A percentile compares a stretch with the other conserved stretches of the same genome.
Evolutionary conservation across 2,113 vertebrate species (phyloP).

Genomic region (Nematolebias whitei): DNA sequence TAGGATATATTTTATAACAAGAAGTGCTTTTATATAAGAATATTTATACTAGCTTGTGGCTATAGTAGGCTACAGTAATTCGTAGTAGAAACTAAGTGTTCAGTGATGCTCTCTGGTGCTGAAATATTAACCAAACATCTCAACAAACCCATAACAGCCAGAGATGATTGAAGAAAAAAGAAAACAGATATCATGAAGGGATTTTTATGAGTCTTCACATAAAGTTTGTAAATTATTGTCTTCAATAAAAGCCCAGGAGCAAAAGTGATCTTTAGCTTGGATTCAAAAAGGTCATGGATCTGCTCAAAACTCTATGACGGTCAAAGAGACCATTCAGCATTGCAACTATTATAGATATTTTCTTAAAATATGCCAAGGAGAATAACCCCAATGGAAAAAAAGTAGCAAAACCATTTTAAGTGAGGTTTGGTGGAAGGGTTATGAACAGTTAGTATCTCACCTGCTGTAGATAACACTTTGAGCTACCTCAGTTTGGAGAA

Average conservation of each 20-base stretch:
- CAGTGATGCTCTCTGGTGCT: constrained; percentile 67
- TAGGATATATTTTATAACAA: constrained; percentile 76
- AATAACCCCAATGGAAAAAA: too few relatives aligned
- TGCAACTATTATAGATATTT: constrained; percentile 8
- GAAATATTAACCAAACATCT: constrained; percentile 57
- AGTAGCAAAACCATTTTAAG: too few relatives aligned
- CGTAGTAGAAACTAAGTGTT: constrained; percentile 73
- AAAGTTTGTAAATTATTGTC: too few relatives aligned
- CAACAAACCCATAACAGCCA: constrained; percentile 31
- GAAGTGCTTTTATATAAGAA: constrained; percentile 83
- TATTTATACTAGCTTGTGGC: constrained; percentile 76
- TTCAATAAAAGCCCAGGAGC: too few relatives aligned
- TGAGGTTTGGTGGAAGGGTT: too few relatives aligned
- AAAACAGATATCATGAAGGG: neutral
- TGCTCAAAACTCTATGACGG: constrained; percentile 1
- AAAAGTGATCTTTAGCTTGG: too few relatives aligned
- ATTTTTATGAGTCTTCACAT: constrained; percentile 4
- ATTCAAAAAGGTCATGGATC: neutral
- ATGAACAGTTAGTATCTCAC: too few relatives aligned
- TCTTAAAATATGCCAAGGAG: too few relatives aligned
- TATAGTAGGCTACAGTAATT: constrained; percentile 76
- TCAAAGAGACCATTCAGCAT: constrained; percentile 9
- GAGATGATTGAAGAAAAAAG: constrained; percentile 18
- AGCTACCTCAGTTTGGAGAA: too few relatives aligned
- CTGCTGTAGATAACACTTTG: too few relatives aligned